Conservation (phyloP, 2,797 vertebrate genomes). For the Meda fulgida region DNA sequence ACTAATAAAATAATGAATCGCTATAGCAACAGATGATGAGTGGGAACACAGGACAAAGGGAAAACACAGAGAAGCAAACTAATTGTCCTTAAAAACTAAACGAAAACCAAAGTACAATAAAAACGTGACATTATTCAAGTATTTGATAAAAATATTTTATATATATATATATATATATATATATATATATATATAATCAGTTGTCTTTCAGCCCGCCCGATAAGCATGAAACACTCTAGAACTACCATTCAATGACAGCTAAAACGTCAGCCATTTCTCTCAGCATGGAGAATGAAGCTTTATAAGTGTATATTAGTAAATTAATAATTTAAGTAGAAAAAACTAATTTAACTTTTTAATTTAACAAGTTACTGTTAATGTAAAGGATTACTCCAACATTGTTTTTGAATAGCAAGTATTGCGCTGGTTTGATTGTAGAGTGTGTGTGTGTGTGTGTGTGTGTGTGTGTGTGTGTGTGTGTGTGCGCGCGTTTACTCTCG, state of each 20-base stretch:
- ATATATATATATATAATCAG: too few relatives aligned
- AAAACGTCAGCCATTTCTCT: not conserved
- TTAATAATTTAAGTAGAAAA: not conserved
- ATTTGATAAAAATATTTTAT: too few relatives aligned
- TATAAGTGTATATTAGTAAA: not conserved
- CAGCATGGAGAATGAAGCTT: not conserved
- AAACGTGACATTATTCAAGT: too few relatives aligned
- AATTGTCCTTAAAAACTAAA: too few relatives aligned
- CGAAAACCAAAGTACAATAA: too few relatives aligned
- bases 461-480: constrained; percentile 42
- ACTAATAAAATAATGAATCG: too few relatives aligned
- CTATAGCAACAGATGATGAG: too few relatives aligned
- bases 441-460: constrained; percentile 29
- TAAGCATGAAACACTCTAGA: not conserved
- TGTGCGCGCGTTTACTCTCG: constrained; percentile 11
- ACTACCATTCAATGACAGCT: not conserved
- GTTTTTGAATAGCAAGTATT: not conserved
- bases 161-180: too few relatives aligned
- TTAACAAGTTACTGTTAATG: not conserved
- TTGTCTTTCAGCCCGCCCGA: too few relatives aligned
- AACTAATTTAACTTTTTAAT: not conserved
- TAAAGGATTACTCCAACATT: not conserved
- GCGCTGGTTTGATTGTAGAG: not conserved
- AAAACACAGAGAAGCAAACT: too few relatives aligned
- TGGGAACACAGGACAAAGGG: too few relatives aligned